Evolutionary conservation across 1,140 invertebrate species (phyloP).

Genomic region (Macrobrachium nipponense): DNA sequence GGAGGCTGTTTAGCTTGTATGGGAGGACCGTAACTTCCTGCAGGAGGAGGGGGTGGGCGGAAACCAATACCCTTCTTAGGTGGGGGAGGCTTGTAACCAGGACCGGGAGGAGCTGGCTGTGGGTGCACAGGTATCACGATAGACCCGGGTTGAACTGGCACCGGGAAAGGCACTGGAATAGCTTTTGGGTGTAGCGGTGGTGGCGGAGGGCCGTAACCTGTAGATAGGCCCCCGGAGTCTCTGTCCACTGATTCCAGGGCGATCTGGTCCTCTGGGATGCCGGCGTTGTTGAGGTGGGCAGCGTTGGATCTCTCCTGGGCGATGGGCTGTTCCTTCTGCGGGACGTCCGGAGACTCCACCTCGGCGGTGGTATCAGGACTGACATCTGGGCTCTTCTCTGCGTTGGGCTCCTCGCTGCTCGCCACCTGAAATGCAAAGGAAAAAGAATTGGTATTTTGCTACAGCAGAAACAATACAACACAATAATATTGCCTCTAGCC

Average conservation of each 20-base stretch:
- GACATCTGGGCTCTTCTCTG: not conserved
- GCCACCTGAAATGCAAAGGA: conserved; percentile 31
- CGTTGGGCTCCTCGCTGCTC: conserved; percentile 30
- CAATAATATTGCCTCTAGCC: no score
- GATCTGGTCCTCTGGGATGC: conserved; percentile 48
- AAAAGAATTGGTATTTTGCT: not conserved
- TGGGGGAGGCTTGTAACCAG: conserved; percentile 15
- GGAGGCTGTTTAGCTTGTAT: not conserved
- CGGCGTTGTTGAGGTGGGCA: conserved; percentile 23
- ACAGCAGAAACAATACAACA: no score
- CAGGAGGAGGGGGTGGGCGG: not conserved
- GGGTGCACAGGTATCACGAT: conserved; percentile 53
- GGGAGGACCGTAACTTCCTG: not conserved
- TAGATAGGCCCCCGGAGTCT: conserved; percentile 2
- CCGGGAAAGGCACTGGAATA: conserved; percentile 53
- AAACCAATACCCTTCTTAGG: not conserved
- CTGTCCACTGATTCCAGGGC: conserved; percentile 55
- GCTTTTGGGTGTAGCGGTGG: conserved; percentile 24
- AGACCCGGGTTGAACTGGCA: conserved; percentile 58
- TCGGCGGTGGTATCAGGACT: not conserved
- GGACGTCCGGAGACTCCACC: not conserved
- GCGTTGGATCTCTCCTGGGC: conserved; percentile 49
- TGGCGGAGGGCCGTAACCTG: not conserved
- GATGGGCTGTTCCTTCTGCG: conserved; percentile 15
- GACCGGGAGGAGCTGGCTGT: not conserved